phyloP scores from a whole-genome alignment of 2,888 invertebrate genomes.

The Campoplex nolae region DNA sequence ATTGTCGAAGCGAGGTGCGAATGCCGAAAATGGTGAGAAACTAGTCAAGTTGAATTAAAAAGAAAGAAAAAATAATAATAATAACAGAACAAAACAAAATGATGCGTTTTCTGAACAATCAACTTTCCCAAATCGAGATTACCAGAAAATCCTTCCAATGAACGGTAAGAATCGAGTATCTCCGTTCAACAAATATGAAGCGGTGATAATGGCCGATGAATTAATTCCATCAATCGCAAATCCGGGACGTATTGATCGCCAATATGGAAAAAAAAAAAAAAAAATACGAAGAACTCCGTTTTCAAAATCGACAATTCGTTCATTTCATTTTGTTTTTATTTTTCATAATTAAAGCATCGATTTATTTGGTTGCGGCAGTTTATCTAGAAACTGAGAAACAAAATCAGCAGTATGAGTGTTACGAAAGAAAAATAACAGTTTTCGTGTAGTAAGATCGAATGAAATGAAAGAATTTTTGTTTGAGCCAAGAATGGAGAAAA shows the following conservation, averaged over 20 bases:
- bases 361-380: not conserved
- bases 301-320: not conserved
- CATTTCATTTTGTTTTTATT: not conserved
- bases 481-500: not conserved
- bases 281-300: not conserved
- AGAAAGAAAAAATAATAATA: no score
- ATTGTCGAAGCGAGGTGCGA: not conserved
- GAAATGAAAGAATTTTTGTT: not conserved
- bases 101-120: not conserved
- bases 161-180: not conserved
- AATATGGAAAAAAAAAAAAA: not conserved
- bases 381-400: not conserved
- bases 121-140: not conserved
- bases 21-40: not conserved
- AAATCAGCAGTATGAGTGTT: not conserved
- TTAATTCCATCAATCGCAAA: not conserved
- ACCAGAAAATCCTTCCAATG: not conserved
- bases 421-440: no score
- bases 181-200: not conserved
- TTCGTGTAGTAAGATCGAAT: no score
- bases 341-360: not conserved
- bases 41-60: slow-evolving; percentile 12
- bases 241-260: not conserved
- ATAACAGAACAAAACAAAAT: no score
- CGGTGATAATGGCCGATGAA: not conserved